Conservation (phyloP, 2,888 invertebrate genomes). For the Melanotus villosus region DNA sequence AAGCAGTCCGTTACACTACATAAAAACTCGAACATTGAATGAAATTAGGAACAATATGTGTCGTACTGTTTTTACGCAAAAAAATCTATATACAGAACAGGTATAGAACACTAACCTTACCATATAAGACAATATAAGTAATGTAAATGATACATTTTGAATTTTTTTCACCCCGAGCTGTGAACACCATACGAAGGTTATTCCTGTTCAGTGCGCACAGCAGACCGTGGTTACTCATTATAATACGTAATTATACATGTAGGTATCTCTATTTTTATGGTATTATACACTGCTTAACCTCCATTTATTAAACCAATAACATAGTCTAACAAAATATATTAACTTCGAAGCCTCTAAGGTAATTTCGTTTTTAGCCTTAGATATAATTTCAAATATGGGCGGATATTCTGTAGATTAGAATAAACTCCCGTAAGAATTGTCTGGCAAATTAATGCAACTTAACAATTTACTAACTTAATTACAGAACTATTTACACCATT, state of each 20-base stretch:
- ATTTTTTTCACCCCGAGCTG: constrained; percentile 51
- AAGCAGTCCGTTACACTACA: constrained; percentile 16
- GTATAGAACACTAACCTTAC: not conserved
- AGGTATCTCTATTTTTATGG: constrained; percentile 38
- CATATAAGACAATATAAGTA: constrained; percentile 1
- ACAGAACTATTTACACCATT: no score
- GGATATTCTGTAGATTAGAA: no score
- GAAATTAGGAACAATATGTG: not conserved
- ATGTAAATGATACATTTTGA: constrained; percentile 5
- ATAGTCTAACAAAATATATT: constrained; percentile 1
- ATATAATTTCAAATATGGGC: not conserved
- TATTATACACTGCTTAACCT: constrained; percentile 40
- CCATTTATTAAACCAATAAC: constrained; percentile 28
- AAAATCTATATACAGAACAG: no score
- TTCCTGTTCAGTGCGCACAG: constrained; percentile 56
- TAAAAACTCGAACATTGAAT: constrained; percentile 14
- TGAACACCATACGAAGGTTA: constrained; percentile 55
- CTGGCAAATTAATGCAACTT: no score
- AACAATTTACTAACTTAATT: no score
- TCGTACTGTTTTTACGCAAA: not conserved
- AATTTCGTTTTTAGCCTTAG: not conserved
- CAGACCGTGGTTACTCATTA: constrained; percentile 51
- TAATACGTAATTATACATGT: constrained; percentile 46
- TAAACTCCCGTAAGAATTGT: no score
- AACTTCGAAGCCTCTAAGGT: constrained; percentile 1